Conservation (phyloP, 1,140 invertebrate genomes). For the Archivesica marissinica region DNA sequence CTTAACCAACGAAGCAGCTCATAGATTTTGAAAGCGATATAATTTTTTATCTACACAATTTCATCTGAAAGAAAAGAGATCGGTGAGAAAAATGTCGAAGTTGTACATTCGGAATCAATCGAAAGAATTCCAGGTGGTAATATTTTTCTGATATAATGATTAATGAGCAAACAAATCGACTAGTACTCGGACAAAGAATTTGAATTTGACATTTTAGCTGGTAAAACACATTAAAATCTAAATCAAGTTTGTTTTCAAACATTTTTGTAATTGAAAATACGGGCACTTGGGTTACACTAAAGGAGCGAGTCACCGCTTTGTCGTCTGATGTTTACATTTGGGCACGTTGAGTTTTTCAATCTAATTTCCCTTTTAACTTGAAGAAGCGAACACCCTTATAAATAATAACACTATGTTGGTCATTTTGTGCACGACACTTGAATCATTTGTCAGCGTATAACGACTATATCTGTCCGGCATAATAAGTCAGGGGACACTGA, state of each 20-base stretch:
- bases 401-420: background rate
- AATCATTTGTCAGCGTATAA: background rate
- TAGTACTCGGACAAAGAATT: constrained; percentile 8
- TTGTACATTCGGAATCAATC: background rate
- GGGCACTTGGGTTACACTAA: background rate
- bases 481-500: background rate
- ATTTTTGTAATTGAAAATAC: constrained; percentile 12
- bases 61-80: background rate
- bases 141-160: background rate
- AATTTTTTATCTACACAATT: background rate
- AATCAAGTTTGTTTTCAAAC: background rate
- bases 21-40: constrained; percentile 18
- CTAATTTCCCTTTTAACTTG: constrained; percentile 15
- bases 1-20: background rate
- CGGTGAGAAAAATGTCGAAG: background rate
- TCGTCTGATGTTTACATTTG: constrained; percentile 13
- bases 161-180: background rate
- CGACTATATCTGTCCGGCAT: background rate
- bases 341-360: background rate
- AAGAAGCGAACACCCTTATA: no score
- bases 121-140: background rate
- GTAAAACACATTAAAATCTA: constrained; percentile 7
- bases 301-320: background rate
- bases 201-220: constrained; percentile 9
- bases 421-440: background rate